phyloP scores from a whole-genome alignment of 2,888 invertebrate species.

The Zaprionus obscuricornis region DNA sequence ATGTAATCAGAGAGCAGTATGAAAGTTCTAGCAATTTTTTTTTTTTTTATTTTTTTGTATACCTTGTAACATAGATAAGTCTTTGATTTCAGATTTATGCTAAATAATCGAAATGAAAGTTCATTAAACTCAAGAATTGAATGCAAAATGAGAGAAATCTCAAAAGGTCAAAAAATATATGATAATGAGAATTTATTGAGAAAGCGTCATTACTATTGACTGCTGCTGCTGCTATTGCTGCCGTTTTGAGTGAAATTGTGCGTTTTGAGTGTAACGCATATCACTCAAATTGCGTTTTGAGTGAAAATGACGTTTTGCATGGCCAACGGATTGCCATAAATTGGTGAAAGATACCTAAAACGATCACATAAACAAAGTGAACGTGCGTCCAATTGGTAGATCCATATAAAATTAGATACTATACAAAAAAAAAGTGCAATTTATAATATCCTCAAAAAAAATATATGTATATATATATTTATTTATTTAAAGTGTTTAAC shows the following conservation, averaged over 20 bases:
- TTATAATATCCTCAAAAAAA: constrained; percentile 8
- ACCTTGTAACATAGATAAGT: not conserved
- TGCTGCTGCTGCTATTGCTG: constrained; percentile 47
- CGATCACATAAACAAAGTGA: constrained; percentile 61
- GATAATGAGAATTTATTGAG: constrained; percentile 11
- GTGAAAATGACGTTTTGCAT: constrained; percentile 71
- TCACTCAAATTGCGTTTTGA: constrained; percentile 78
- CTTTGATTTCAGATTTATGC: constrained; percentile 4
- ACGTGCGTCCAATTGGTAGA: constrained; percentile 60
- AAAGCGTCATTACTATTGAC: no score
- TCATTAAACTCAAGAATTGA: constrained; percentile 42
- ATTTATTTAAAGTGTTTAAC: not conserved
- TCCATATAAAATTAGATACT: not conserved
- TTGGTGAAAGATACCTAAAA: constrained; percentile 75
- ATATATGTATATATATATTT: not conserved
- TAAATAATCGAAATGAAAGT: constrained; percentile 36
- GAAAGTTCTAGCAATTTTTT: no score
- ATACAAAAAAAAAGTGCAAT: constrained; percentile 45
- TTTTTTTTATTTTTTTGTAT: no score
- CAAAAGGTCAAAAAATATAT: constrained; percentile 21
- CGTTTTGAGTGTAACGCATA: constrained; percentile 40
- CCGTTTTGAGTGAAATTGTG: no score
- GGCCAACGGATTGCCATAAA: constrained; percentile 74
- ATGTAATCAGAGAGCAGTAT: not conserved
- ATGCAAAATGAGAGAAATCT: constrained; percentile 41